Base-by-base conservation (phyloP, 2,888 invertebrate species). In the Hypolimnas misippus region DNA sequence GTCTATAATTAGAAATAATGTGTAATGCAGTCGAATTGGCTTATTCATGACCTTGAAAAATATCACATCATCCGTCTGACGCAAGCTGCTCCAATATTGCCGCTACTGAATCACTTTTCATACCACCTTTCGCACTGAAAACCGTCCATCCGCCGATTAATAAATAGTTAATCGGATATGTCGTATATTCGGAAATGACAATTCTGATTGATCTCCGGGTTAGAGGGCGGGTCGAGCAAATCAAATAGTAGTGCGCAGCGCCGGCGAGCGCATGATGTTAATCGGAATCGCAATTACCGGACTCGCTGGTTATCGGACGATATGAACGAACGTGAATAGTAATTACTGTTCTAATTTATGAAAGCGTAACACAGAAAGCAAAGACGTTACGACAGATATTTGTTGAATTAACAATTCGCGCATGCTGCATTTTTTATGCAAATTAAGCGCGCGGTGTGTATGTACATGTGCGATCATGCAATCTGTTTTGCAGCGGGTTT, bases 141-240 rank as follows among this genome's bases (percentile, higher is more conserved):
- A 62, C 57, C 57, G 52, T 61, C 57, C 35, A 50, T 40, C 50
- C 3, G 57, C 62, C 64, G 67, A 68, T 66, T 63, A 65, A 58
- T 57, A 62, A 60, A 62, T 65, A 68, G 64, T 58, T 63, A 59
- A 62, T 68, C 63, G 69, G 68, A 67, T 67, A 68, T 67, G 63
- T 68, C 67, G 65, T 76, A 77, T 74, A 76, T 80, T 83, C 84
- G 90, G 89, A 90, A 87, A 89, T 75, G 72, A 73, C 70, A 68
- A 72, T 75, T 89, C 84, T 82, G 79, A 74, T 82, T 88, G 85
- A 88, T 86, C 87, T 82, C 76, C 72, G 74, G 70, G 76, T 66
- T 69, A 70, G 66, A 70, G 65, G 66, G 66, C 60, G 63, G 57
- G 66, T 70, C 69, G 64, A 67, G 71, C 67, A 68, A 73, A 71